Evolutionary conservation across 2,113 vertebrate species (phyloP).

Genomic region (Stictonetta naevosa): DNA sequence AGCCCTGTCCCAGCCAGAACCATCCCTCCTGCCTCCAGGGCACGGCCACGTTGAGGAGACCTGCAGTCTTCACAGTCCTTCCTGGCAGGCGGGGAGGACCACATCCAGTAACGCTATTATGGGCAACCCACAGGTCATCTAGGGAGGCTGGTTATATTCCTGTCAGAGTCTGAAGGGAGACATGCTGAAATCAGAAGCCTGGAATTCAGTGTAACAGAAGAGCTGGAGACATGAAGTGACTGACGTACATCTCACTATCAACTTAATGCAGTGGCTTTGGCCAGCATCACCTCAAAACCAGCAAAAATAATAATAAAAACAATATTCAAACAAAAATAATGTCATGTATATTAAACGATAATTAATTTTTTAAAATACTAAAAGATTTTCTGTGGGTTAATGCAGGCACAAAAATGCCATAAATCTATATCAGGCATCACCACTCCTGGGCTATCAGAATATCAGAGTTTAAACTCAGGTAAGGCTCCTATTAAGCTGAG

Average conservation of each 20-base stretch:
- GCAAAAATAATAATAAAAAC: not conserved
- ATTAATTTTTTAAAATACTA: not conserved
- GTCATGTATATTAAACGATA: not conserved
- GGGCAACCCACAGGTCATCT: not conserved
- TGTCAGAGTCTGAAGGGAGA: accelerated
- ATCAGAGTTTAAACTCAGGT: not conserved
- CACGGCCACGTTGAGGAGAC: accelerated
- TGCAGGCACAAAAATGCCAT: not conserved
- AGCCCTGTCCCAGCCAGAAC: not conserved
- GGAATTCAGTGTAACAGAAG: accelerated
- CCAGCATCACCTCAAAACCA: not conserved
- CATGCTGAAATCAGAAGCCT: accelerated
- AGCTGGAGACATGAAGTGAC: not conserved
- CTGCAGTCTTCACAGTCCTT: accelerated
- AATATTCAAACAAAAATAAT: no score
- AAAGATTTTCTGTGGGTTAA: not conserved
- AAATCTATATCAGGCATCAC: no score
- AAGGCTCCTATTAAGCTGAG: not conserved
- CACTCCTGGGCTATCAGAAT: accelerated
- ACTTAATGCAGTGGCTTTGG: not conserved
- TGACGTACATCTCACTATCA: accelerated
- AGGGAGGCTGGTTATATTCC: not conserved
- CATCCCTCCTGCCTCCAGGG: not conserved
- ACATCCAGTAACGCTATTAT: not conserved
- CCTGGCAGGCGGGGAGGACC: not conserved